A percentile compares a stretch with the other conserved stretches of the same genome.
Conservation (phyloP, 2,797 vertebrate genomes). For the Philypnodon macrostomus region DNA sequence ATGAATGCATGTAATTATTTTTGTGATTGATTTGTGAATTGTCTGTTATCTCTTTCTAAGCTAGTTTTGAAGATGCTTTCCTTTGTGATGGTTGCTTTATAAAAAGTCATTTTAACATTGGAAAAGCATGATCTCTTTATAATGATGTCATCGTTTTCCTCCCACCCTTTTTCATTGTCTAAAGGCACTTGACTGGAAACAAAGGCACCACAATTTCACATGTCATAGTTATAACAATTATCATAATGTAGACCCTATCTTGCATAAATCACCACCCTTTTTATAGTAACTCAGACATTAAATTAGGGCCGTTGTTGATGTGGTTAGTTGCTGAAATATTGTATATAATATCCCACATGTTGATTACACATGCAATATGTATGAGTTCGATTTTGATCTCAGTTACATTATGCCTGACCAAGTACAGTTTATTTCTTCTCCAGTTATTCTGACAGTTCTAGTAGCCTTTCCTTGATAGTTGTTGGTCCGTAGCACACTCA, state of each 20-base stretch:
- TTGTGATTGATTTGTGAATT: too few relatives aligned
- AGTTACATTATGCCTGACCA: too few relatives aligned
- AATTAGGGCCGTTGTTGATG: too few relatives aligned
- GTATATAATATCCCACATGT: too few relatives aligned
- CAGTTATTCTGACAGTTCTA: constrained; percentile 10
- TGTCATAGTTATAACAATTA: constrained; percentile 6
- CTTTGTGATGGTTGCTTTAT: background rate
- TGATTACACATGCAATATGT: too few relatives aligned
- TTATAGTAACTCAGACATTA: too few relatives aligned
- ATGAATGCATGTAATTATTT: too few relatives aligned
- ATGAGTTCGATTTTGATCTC: too few relatives aligned
- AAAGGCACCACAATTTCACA: constrained; percentile 4
- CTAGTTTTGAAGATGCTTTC: too few relatives aligned
- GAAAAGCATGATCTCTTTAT: constrained; percentile 12
- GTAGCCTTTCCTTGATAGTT: constrained; percentile 28
- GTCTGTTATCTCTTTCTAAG: too few relatives aligned
- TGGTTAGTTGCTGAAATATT: too few relatives aligned
- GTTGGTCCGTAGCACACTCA: constrained; percentile 20
- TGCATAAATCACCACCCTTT: constrained; percentile 1
- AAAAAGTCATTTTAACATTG: background rate
- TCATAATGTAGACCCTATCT: constrained; percentile 3
- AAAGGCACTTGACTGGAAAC: constrained; percentile 5
- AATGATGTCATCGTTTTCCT: constrained; percentile 1
- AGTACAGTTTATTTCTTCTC: too few relatives aligned
- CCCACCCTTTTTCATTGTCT: constrained; percentile 3